Evolutionary conservation across 2,797 vertebrate genomes (phyloP), one percentile per base, ranked within the genome.

Genomic region (Vultur gryphus): DNA sequence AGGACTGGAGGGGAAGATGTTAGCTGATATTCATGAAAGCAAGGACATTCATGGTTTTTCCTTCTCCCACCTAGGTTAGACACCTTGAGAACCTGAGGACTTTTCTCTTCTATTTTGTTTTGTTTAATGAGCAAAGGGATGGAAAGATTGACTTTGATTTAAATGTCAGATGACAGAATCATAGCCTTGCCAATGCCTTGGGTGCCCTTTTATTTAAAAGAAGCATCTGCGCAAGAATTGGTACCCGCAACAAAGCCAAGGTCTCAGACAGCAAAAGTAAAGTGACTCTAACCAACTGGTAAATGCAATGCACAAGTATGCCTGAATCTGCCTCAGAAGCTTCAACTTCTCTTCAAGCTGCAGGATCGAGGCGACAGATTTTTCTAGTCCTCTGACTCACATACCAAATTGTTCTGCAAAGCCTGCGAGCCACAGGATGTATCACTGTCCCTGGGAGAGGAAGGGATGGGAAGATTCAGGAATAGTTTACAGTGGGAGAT

Each of bases 141-240:
- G 25, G 76, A 89, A 93, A 87, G 88, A 95, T 55, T 80, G 92
- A 84, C 93, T 93, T 93, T 95, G 83, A 94, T 92, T 80, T 92
- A 96, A 90, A 95, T 90, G 84, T 89, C 75, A 95, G 75, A 71
- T 87, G 88, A 85, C 67, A 94, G 86, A 95, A 92, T 93, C 80
- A 92, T 46, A 90, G 78, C 81, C 69, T 93, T 90, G 81, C 57
- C 92, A 90, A 57, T 4, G 5, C 58, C n/a, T 54, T 87, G 54
- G 26, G 57, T 91, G 71, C 75, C 75, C 71, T 95, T 93, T 93
- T 75, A 43, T 90, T 92, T 92, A 85, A 85, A 92, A 89, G 55
- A 92, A 89, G 81, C 70, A 71, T 90, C 75, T 96, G 82, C 5
- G 2, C 43, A 81, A 71, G 62, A 79, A 71, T 83, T 5, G 26